A percentile compares a stretch with the other conserved stretches of the same genome.
Conservation (phyloP, 2,113 vertebrate genomes). For the Lipotes vexillifer region DNA sequence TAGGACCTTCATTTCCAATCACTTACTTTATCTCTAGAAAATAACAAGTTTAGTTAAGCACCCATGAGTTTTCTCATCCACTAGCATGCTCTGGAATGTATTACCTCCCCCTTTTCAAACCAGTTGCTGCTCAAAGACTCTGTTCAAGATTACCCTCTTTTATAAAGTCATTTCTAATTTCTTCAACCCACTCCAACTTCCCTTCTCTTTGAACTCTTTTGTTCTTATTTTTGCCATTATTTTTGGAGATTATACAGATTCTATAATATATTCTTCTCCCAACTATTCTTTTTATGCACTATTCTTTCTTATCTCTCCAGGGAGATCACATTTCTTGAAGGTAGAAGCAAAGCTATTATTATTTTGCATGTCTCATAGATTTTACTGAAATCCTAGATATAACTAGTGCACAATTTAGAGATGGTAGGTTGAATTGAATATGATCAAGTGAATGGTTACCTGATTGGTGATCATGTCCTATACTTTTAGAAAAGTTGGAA, state of each 20-base stretch:
- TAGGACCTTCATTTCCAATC: not conserved
- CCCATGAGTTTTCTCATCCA: not conserved
- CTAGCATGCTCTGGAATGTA: not conserved
- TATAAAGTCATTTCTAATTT: slow-evolving; percentile 5
- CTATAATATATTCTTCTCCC: not conserved
- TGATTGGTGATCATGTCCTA: not conserved
- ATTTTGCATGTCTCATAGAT: slow-evolving; percentile 69
- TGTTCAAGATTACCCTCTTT: not conserved
- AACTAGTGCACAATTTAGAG: not conserved
- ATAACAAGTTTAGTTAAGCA: not conserved
- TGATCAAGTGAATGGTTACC: not conserved
- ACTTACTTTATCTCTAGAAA: slow-evolving; percentile 14
- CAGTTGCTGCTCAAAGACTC: not conserved
- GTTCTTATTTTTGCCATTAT: slow-evolving; percentile 18
- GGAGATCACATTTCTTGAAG: slow-evolving; percentile 53
- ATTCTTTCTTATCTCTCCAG: not conserved
- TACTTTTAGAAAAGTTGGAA: not conserved
- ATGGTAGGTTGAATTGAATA: slow-evolving; percentile 12
- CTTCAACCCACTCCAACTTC: not conserved
- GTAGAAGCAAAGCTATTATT: slow-evolving; percentile 69
- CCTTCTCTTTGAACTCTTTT: not conserved
- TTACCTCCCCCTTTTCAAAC: not conserved
- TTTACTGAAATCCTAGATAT: slow-evolving; percentile 66
- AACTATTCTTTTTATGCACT: slow-evolving; percentile 20
- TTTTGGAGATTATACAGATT: slow-evolving; percentile 22